Base-by-base conservation (phyloP, 2,888 invertebrate genomes). In the Melanostoma mellinum region DNA sequence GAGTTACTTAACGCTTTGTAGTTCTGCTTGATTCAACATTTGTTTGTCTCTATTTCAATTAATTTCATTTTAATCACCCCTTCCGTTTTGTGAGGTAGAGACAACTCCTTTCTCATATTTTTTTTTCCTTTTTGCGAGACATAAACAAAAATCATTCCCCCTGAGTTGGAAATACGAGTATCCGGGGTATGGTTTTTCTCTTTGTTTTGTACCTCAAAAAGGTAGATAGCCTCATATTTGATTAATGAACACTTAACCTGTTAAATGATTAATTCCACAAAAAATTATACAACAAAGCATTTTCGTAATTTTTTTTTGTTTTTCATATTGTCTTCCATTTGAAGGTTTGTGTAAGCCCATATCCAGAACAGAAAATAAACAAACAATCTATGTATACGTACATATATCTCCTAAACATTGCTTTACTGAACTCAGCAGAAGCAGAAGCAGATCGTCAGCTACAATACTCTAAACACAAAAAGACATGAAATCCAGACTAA, bases 201-300 rank as follows among this genome's bases (percentile, higher is more conserved):
- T 20, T 20, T 20, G 20, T 20, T 20, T 20, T 20, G 20, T 20
- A 20, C 20, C 20, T 20, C 20, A 20, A 20, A 20, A 20, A 20
- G 20, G 20, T 20, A 20, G 20, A 20, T 20, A 20, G 20, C 20
- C 20, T 20, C 1, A 20, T 44, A 33, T 63, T 48, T 63, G 63
- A 63, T 63, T 50, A 63, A 50, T 48, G 63, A 50, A 36, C 33
- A 63, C 38, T 38, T 63, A 38, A 6, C 44, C 38, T 63, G 48
- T 48, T 63, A 50, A 32, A 50, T 63, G 50, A 38, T 63, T 50
- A 63, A 63, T 50, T 50, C 50, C 63, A 48, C 38, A 63, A 63
- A 50, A 63, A 63, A 50, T 63, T 38, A 30, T 63, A 30, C 4
- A 63, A 63, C 61, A 61, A 61, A 61, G 61, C 35, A 46, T 61